These are phyloP conservation scores for Drosophila mimica DNA, from an alignment of 2,888 invertebrate species.

Conservation along the genomic window DNA sequence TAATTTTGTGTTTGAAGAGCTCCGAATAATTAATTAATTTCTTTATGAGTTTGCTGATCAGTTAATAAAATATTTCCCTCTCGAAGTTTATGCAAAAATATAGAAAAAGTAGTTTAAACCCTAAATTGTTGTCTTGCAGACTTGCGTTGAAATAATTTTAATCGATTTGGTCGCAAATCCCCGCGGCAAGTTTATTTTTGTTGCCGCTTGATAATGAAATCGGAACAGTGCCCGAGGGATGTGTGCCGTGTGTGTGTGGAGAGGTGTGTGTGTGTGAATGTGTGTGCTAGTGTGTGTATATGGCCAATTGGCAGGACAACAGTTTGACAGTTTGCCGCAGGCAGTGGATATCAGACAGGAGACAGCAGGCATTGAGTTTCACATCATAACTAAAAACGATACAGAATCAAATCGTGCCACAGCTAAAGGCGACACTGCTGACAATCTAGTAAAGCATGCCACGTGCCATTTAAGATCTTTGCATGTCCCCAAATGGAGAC, in stretches of 20 bases:
- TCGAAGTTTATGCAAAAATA: background rate
- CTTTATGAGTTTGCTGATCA: no score
- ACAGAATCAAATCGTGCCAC: slow-evolving; percentile 11
- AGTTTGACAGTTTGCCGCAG: slow-evolving; percentile 24
- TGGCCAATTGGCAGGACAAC: slow-evolving; percentile 31
- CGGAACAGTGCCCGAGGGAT: slow-evolving; percentile 22
- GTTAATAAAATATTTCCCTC: background rate
- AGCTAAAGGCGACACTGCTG: slow-evolving; percentile 10
- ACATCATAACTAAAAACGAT: slow-evolving; percentile 43
- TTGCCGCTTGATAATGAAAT: slow-evolving; percentile 14
- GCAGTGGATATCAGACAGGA: background rate
- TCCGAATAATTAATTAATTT: no score
- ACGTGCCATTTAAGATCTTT: slow-evolving; percentile 39
- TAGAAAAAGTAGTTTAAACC: background rate
- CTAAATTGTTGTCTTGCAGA: slow-evolving; percentile 2
- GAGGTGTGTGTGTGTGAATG: background rate
- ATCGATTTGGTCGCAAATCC: slow-evolving; percentile 35
- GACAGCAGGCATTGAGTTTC: slow-evolving; percentile 46
- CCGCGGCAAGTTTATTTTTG: slow-evolving; percentile 9
- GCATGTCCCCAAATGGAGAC: slow-evolving; percentile 24
- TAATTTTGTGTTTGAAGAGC: no score
- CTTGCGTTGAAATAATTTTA: slow-evolving; percentile 37
- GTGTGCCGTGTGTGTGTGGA: background rate
- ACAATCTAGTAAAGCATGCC: slow-evolving; percentile 27
- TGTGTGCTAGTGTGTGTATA: background rate